Evolutionary conservation across 2,113 vertebrate species (phyloP).

Genomic region (Oreotragus oreotragus): DNA sequence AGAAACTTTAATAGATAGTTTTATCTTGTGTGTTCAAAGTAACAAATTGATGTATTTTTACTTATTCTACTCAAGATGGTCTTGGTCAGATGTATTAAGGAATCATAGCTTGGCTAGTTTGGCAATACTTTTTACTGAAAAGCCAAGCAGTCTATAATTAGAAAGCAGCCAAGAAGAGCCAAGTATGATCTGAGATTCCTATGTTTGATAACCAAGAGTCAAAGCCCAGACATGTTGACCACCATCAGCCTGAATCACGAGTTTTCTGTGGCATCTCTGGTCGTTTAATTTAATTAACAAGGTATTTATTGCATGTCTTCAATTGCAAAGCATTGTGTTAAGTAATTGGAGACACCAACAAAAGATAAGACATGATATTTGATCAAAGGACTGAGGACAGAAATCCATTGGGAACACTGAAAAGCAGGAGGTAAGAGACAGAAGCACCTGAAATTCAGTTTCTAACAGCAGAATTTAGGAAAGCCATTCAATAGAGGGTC

Average conservation of each 20-base stretch:
- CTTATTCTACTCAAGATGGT: neutral
- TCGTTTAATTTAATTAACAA: slow-evolving; percentile 16
- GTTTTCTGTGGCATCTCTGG: neutral
- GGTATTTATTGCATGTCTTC: neutral
- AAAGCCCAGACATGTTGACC: neutral
- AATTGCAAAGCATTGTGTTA: neutral
- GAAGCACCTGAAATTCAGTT: neutral
- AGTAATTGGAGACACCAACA: neutral
- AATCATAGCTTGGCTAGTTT: neutral
- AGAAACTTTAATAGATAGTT: neutral
- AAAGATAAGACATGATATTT: neutral
- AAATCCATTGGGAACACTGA: neutral
- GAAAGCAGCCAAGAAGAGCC: neutral
- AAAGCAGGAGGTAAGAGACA: neutral
- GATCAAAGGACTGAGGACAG: neutral
- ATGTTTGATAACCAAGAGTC: neutral
- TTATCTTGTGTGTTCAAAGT: neutral
- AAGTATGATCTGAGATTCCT: neutral
- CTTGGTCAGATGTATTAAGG: neutral
- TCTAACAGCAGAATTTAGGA: neutral
- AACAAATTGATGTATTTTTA: neutral
- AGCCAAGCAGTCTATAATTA: neutral
- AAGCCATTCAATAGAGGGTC: neutral
- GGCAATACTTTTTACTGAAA: neutral
- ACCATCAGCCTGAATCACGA: neutral